Evolutionary conservation across 1,140 invertebrate species (phyloP), one percentile per base, ranked within the genome.

Genomic region (Anagrus nilaparvatae): DNA sequence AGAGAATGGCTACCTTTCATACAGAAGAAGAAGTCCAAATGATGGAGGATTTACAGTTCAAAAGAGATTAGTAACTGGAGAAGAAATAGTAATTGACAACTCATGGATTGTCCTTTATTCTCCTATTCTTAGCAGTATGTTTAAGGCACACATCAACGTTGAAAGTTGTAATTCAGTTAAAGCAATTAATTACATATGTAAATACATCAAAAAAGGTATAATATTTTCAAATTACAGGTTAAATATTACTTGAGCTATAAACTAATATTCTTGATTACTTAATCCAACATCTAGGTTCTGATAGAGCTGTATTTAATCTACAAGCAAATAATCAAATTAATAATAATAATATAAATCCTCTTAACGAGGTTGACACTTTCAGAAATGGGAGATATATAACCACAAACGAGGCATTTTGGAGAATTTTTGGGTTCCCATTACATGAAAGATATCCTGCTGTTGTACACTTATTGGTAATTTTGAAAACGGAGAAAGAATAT

Each of bases 201-300:
- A 64, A 53, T 70, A 65, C 55, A 52, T 71, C 7, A 55, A 56
- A 17, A 68, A 70, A 56, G 61, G 58, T n/a, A n/a, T n/a, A n/a
- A n/a, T n/a, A n/a, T n/a, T n/a, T n/a, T n/a, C n/a, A n/a, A n/a
- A n/a, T n/a, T n/a, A n/a, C n/a, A n/a, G n/a, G n/a, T n/a, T n/a
- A n/a, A n/a, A n/a, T n/a, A n/a, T n/a, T n/a, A n/a, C n/a, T n/a
- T n/a, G n/a, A n/a, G n/a, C n/a, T n/a, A n/a, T n/a, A n/a, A n/a
- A n/a, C n/a, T n/a, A n/a, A n/a, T n/a, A n/a, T n/a, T n/a, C n/a
- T n/a, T n/a, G n/a, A n/a, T n/a, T n/a, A n/a, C n/a, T n/a, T n/a
- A n/a, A n/a, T n/a, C n/a, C n/a, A n/a, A n/a, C n/a, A n/a, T n/a
- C n/a, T n/a, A n/a, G n/a, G n/a, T n/a, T n/a, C n/a, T n/a, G n/a